Evolutionary conservation across 30 jellyfish, hydroid and myxozoan species (phyloP).

Genomic region (Turritopsis rubra): DNA sequence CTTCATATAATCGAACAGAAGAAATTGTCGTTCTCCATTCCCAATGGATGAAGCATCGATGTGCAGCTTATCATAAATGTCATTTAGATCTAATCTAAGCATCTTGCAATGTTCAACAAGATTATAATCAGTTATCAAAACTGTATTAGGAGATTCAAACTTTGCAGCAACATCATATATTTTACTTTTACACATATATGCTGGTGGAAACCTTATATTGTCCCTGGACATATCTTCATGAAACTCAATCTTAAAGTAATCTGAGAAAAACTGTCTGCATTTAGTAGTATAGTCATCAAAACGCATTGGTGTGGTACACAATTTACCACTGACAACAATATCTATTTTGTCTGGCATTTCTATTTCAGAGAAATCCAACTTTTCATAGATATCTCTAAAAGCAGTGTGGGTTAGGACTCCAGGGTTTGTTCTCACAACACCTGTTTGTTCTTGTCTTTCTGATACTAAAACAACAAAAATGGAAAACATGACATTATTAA

Average conservation of each 20-base stretch:
- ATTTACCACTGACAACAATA: not conserved
- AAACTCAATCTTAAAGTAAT: not conserved
- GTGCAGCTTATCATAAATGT: not conserved
- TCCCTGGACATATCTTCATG: not conserved
- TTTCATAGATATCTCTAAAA: not conserved
- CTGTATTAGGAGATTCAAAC: not conserved
- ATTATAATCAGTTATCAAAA: not conserved
- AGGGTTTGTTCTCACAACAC: not conserved
- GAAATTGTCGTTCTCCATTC: not conserved
- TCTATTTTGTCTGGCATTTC: not conserved
- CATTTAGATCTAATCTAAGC: not conserved
- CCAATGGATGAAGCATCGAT: not conserved
- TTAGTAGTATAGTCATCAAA: not conserved
- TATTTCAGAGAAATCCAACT: not conserved
- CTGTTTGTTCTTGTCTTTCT: not conserved
- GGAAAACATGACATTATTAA: too few species aligned
- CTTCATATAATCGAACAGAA: not conserved
- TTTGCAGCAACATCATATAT: not conserved
- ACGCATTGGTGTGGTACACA: not conserved
- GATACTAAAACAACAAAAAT: not conserved
- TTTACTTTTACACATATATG: not conserved
- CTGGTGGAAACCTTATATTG: not conserved
- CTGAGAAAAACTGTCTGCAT: not conserved
- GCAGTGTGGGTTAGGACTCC: not conserved
- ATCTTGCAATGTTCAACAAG: not conserved